Conservation (phyloP, 2,888 invertebrate genomes). For the Eilema caniola region DNA sequence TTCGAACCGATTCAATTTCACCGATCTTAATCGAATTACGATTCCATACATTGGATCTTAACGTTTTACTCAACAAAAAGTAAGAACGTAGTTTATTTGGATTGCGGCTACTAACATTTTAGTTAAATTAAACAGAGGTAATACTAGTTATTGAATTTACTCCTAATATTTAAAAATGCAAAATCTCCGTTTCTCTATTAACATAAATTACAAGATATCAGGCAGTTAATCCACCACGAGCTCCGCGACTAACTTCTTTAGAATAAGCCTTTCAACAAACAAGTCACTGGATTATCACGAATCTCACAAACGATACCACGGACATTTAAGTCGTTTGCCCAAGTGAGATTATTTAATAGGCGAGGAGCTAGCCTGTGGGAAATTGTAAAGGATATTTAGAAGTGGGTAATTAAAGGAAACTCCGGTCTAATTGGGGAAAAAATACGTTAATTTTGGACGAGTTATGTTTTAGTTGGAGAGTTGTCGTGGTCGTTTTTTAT, state of each 20-base stretch:
- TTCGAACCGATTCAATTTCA: no score
- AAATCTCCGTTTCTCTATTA: no score
- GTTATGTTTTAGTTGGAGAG: conserved; percentile 1
- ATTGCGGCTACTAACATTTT: no score
- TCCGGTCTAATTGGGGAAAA: conserved; percentile 10
- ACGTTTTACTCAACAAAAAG: no score
- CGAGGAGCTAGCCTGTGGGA: conserved; percentile 7
- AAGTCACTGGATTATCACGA: conserved; percentile 2
- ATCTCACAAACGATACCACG: conserved; percentile 8
- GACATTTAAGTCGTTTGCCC: conserved; percentile 23
- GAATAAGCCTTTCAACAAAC: conserved; percentile 2
- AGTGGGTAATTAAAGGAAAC: conserved; percentile 6
- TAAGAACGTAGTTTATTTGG: no score
- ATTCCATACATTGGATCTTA: no score
- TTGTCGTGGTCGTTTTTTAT: background rate
- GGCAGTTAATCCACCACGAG: background rate
- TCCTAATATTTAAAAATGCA: no score
- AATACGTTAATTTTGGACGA: conserved; percentile 9
- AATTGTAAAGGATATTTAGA: conserved; percentile 11
- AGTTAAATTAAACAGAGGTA: no score
- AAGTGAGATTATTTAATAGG: conserved; percentile 39
- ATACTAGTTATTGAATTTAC: no score
- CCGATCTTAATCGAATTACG: no score
- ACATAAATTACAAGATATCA: background rate
- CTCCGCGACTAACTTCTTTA: background rate